These are phyloP conservation scores for Beaufortia kweichowensis DNA, from an alignment of 2,113 vertebrate genomes.

Conservation along the genomic window DNA sequence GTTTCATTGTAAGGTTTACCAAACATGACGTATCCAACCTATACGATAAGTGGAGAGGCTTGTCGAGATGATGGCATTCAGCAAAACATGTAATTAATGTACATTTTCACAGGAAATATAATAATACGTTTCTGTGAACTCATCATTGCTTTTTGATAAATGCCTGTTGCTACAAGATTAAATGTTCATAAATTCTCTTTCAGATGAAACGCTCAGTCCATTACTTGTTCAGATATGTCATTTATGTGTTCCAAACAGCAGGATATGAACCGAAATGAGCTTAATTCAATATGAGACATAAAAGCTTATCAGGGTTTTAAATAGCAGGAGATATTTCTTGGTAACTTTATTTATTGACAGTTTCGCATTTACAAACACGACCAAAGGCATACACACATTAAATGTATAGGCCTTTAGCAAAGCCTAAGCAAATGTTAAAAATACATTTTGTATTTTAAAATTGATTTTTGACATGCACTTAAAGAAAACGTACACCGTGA, in stretches of 20 bases:
- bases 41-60: neutral
- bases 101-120: conserved; percentile 10
- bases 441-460: too few relatives aligned
- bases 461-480: too few relatives aligned
- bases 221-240: conserved; percentile 1
- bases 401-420: too few relatives aligned
- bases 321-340: neutral
- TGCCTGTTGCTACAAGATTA: neutral
- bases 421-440: too few relatives aligned
- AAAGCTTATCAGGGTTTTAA: conserved; percentile 38
- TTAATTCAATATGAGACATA: conserved; percentile 38
- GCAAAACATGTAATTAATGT: neutral
- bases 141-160: neutral
- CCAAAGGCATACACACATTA: too few relatives aligned
- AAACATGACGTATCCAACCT: neutral
- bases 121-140: conserved; percentile 12
- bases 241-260: conserved; percentile 34
- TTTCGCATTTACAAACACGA: neutral
- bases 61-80: neutral
- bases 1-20: neutral
- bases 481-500: too few relatives aligned
- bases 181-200: conserved; percentile 2
- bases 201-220: neutral
- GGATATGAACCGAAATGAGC: conserved; percentile 46
- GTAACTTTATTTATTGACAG: neutral